These are phyloP conservation scores for Parnassius smintheus DNA, from an alignment of 2,888 invertebrate species.

Conservation along the genomic window DNA sequence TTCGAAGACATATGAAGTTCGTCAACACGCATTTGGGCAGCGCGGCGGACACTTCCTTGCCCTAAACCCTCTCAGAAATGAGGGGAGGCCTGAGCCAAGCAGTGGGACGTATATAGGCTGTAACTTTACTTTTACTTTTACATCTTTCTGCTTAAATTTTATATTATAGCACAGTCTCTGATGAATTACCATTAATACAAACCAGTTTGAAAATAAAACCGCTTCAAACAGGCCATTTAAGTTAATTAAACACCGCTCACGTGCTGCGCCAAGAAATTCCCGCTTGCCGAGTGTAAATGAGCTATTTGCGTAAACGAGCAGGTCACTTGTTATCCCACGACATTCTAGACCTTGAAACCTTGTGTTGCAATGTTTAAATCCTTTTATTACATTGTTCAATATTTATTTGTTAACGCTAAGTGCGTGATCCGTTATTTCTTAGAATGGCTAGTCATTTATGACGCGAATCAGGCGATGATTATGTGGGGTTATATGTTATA, in stretches of 20 bases:
- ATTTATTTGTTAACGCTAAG: slow-evolving; percentile 12
- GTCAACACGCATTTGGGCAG: too few relatives aligned
- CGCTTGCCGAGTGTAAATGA: slow-evolving; percentile 9
- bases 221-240: slow-evolving; percentile 7
- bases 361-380: slow-evolving; percentile 2
- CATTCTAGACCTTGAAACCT: slow-evolving; percentile 14
- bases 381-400: slow-evolving; percentile 15
- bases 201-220: slow-evolving; percentile 8
- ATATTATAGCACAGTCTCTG: too few relatives aligned
- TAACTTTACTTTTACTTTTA: too few relatives aligned
- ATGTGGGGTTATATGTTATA: background rate
- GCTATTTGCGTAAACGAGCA: slow-evolving; percentile 19
- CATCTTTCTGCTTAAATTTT: too few relatives aligned
- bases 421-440: slow-evolving; percentile 10
- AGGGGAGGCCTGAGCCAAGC: too few relatives aligned
- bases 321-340: slow-evolving; percentile 19
- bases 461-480: too few relatives aligned
- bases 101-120: too few relatives aligned
- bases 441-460: slow-evolving; percentile 2
- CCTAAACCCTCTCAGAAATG: too few relatives aligned
- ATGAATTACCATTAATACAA: background rate
- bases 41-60: too few relatives aligned
- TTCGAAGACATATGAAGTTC: too few relatives aligned
- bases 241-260: slow-evolving; percentile 4
- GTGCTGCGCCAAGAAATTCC: slow-evolving; percentile 18